Percentiles rank a stretch among this genome's conserved stretches.
phyloP scores from a whole-genome alignment of 2,797 vertebrate genomes.

The Gymnothorax javanicus region DNA sequence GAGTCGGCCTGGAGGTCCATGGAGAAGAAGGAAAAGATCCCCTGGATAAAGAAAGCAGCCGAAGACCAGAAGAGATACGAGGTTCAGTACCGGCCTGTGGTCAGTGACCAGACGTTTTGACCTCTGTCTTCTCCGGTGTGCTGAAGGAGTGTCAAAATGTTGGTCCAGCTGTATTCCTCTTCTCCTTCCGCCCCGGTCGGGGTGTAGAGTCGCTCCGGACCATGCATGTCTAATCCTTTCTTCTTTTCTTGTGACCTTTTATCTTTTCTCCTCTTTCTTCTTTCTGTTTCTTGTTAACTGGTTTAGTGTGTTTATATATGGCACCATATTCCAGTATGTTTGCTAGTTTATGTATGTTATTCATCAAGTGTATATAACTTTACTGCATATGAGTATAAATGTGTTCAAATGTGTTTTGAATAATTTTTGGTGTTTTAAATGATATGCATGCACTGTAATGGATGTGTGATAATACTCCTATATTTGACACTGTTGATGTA shows the following conservation, averaged over 20 bases:
- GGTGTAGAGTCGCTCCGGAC: background rate
- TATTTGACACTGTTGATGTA: background rate
- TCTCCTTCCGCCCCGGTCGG: background rate
- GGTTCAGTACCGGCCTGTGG: constrained; percentile 71
- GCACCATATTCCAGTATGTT: background rate
- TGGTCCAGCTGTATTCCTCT: constrained; percentile 37
- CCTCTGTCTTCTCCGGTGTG: constrained; percentile 56
- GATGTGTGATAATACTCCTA: background rate
- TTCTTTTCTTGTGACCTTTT: background rate
- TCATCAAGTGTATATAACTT: background rate
- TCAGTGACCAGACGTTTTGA: constrained; percentile 67
- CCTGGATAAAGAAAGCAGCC: constrained; percentile 81
- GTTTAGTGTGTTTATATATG: background rate
- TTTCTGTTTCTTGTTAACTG: background rate
- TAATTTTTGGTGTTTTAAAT: background rate
- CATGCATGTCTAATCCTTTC: background rate
- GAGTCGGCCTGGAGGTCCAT: constrained; percentile 76
- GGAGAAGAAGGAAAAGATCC: constrained; percentile 83
- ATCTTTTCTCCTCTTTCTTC: background rate
- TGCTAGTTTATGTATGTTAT: background rate
- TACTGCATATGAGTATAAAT: background rate
- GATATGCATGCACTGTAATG: background rate
- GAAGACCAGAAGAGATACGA: constrained; percentile 83
- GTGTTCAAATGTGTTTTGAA: background rate
- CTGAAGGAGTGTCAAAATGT: constrained; percentile 58